Percentiles rank a stretch among this genome's conserved stretches.
phyloP scores from a whole-genome alignment of 2,113 vertebrate genomes.

The Pitta sordida region DNA sequence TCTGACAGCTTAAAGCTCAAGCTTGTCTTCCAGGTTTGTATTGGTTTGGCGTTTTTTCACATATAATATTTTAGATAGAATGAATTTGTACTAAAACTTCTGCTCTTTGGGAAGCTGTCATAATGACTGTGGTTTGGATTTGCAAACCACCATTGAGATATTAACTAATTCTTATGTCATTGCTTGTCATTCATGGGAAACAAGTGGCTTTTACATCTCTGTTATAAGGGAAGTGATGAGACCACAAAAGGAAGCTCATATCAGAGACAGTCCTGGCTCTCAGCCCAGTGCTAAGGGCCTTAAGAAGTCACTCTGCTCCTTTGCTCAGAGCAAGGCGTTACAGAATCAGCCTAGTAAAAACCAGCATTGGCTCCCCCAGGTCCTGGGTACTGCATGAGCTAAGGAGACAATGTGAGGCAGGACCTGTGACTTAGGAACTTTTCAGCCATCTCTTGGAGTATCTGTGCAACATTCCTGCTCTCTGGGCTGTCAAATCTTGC shows the following conservation, averaged over 20 bases:
- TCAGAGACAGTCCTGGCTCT: neutral
- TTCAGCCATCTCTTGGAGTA: neutral
- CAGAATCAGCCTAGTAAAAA: neutral
- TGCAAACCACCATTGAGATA: neutral
- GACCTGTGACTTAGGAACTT: neutral
- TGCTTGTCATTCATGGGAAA: neutral
- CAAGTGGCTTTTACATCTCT: conserved; percentile 9
- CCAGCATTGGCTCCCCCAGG: neutral
- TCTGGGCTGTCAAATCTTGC: neutral
- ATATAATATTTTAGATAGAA: neutral
- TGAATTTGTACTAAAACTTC: neutral
- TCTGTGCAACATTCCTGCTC: neutral
- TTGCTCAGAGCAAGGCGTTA: neutral
- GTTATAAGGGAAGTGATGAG: neutral
- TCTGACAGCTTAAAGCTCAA: neutral
- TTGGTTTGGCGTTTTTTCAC: neutral
- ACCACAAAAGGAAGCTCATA: neutral
- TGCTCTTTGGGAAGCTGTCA: neutral
- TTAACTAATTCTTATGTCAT: conserved; percentile 9
- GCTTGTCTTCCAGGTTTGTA: neutral
- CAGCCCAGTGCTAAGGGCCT: neutral
- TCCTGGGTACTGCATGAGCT: neutral
- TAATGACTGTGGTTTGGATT: neutral
- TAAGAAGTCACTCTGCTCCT: neutral
- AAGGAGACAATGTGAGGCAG: neutral